Percentiles rank a stretch among this genome's conserved stretches.
Evolutionary conservation across 2,113 vertebrate genomes (phyloP).

Genomic region (Aldabrachelys gigantea): DNA sequence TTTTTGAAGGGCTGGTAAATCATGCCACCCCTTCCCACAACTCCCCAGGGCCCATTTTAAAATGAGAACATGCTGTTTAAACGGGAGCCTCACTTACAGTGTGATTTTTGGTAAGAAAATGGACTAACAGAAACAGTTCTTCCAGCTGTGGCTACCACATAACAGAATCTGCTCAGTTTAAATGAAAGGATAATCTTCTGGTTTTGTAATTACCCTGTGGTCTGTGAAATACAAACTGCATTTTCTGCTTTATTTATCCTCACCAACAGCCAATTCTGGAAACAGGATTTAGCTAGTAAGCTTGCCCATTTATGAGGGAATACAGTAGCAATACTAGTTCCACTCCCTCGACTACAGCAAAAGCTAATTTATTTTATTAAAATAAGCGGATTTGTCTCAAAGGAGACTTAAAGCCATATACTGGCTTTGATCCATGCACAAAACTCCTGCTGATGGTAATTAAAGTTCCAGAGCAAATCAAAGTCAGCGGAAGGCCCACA

Average conservation of each 20-base stretch:
- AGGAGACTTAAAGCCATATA: accelerated
- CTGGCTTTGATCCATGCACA: accelerated
- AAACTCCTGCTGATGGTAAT: not conserved
- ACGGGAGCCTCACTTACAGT: slow-evolving; percentile 10
- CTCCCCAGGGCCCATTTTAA: slow-evolving; percentile 9
- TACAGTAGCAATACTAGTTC: accelerated
- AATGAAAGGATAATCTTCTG: not conserved
- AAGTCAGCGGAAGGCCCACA: not conserved
- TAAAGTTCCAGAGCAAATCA: not conserved
- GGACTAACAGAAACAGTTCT: not conserved
- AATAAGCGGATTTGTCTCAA: not conserved
- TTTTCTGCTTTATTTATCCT: not conserved
- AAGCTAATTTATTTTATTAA: accelerated
- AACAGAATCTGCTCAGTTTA: not conserved
- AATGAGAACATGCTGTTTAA: not conserved
- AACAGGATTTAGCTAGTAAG: not conserved
- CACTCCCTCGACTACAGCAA: not conserved
- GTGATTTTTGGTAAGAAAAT: slow-evolving; percentile 44
- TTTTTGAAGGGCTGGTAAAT: not conserved
- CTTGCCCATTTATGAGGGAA: not conserved
- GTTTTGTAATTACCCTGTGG: slow-evolving; percentile 11
- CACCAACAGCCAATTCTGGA: not conserved
- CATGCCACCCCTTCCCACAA: not conserved
- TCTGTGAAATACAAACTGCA: not conserved
- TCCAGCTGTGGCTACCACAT: not conserved